Percentiles rank a stretch among this genome's conserved stretches.
These are phyloP conservation scores for Staurois parvus DNA, from an alignment of 2,797 vertebrate species.

Conservation along the genomic window DNA sequence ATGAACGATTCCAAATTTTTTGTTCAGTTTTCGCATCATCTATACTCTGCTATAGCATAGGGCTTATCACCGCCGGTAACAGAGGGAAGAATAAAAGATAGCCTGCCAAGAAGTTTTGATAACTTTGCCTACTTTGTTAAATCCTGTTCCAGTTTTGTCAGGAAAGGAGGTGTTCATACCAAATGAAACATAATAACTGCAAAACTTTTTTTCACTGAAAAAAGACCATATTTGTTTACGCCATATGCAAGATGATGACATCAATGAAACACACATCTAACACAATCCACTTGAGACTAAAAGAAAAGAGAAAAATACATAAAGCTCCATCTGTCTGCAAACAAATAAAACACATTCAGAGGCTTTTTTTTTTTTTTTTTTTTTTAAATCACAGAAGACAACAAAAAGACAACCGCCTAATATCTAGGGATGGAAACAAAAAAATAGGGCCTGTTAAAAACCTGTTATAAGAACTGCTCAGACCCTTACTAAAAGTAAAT, in stretches of 20 bases:
- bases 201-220: background rate
- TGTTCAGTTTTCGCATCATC: too few species aligned
- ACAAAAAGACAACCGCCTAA: background rate
- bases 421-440: background rate
- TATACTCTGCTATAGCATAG: too few species aligned
- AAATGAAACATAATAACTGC: background rate
- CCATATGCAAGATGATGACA: constrained; percentile 59
- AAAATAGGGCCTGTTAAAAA: background rate
- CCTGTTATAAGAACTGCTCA: too few species aligned
- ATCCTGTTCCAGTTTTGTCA: background rate
- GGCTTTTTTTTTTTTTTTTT: background rate
- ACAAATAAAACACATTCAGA: background rate
- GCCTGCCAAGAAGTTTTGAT: too few species aligned
- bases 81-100: background rate
- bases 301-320: background rate
- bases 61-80: background rate
- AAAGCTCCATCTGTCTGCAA: background rate
- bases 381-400: background rate
- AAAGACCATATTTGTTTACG: background rate
- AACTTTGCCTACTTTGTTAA: background rate
- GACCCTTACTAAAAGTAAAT: too few species aligned
- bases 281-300: background rate
- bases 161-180: background rate
- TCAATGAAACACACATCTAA: constrained; percentile 28
- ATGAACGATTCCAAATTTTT: too few species aligned